A percentile compares a stretch with the other conserved stretches of the same genome.
Evolutionary conservation across 1,140 invertebrate species (phyloP).

Genomic region (Drosophila parabipectinata): DNA sequence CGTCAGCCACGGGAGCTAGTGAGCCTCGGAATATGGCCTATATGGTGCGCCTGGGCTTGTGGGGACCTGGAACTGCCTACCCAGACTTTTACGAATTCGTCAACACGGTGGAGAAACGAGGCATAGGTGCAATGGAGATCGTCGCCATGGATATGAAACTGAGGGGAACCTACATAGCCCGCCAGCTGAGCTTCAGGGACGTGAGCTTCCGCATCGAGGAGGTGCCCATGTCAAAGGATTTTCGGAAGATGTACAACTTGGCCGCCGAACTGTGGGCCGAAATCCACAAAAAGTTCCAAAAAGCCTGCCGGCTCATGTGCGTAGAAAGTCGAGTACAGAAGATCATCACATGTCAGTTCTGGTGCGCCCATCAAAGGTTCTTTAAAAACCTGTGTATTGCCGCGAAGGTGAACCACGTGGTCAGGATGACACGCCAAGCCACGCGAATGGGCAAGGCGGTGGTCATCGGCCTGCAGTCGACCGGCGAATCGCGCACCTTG

Average conservation of each 20-base stretch:
- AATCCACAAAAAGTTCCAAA: slow-evolving; percentile 95
- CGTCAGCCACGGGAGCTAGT: slow-evolving; percentile 98
- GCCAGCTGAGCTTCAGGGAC: slow-evolving; percentile 98
- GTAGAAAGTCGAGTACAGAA: slow-evolving; percentile 95
- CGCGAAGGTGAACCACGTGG: slow-evolving; percentile 95
- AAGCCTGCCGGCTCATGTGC: slow-evolving; percentile 96
- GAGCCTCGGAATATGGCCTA: slow-evolving; percentile 99
- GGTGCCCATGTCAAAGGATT: slow-evolving; percentile 93
- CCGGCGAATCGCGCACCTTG: slow-evolving; percentile 97
- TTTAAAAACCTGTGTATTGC: slow-evolving; percentile 99
- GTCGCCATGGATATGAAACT: slow-evolving; percentile 99
- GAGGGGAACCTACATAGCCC: slow-evolving; percentile 98
- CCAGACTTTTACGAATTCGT: slow-evolving; percentile 98
- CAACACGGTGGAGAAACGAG: slow-evolving; percentile 97
- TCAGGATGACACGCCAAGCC: slow-evolving; percentile 92
- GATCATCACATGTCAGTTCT: slow-evolving; percentile 99
- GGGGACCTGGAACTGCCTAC: slow-evolving; percentile 98
- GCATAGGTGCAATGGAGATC: slow-evolving; percentile 99
- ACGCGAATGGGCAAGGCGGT: slow-evolving; percentile 98
- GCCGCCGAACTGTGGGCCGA: slow-evolving; percentile 98
- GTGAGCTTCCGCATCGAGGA: slow-evolving; percentile 98
- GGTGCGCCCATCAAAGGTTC: slow-evolving; percentile 99
- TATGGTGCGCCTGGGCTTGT: slow-evolving; percentile 99
- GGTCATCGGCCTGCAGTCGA: slow-evolving; percentile 99
- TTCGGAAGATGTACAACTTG: slow-evolving; percentile 95